phyloP scores from a whole-genome alignment of 2,888 invertebrate genomes.

The Mesoligia furuncula region DNA sequence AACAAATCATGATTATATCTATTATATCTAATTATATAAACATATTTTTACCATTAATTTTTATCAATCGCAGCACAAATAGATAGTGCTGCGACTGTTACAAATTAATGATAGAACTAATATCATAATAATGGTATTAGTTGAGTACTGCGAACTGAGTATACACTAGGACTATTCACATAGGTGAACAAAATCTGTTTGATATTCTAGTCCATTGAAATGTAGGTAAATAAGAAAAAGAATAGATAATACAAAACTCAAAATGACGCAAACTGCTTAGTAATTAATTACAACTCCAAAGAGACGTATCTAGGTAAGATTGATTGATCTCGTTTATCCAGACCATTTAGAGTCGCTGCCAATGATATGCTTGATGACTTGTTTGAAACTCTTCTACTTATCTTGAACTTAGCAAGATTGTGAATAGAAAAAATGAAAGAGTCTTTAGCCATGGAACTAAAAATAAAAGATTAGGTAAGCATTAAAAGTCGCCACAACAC shows the following conservation, averaged over 20 bases:
- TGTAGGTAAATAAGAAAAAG: neutral
- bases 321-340: neutral
- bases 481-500: neutral
- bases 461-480: neutral
- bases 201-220: neutral
- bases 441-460: neutral
- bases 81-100: too few species aligned
- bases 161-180: neutral
- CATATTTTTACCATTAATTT: neutral
- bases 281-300: neutral
- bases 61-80: too few species aligned
- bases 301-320: neutral
- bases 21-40: neutral
- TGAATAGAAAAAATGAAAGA: neutral
- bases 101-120: too few species aligned
- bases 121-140: too few species aligned
- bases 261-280: neutral
- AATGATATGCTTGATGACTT: neutral
- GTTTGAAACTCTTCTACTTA: neutral
- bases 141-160: neutral
- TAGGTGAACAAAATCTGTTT: neutral
- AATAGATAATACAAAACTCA: neutral
- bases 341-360: too few species aligned
- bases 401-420: neutral
- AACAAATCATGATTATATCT: neutral